These are phyloP conservation scores for Ectemnius continuus DNA, from an alignment of 2,888 invertebrate genomes.

Conservation along the genomic window DNA sequence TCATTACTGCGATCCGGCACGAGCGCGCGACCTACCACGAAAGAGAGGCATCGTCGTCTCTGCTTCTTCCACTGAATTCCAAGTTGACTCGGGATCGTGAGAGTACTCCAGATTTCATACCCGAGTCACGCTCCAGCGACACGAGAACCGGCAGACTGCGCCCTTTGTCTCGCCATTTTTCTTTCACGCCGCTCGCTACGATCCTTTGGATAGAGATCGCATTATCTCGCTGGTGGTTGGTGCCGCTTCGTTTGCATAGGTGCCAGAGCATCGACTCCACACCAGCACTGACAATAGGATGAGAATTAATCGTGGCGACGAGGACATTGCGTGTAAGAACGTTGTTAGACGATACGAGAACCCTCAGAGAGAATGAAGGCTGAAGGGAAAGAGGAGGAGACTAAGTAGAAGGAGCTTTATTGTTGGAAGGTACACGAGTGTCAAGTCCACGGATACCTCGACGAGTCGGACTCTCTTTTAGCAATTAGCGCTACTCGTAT, in stretches of 20 bases:
- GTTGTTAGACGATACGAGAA: not conserved
- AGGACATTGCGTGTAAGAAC: no score
- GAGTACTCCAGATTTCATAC: constrained; percentile 21
- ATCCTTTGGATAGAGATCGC: no score
- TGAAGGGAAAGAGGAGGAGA: not conserved
- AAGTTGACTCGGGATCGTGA: not conserved
- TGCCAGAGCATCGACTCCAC: no score
- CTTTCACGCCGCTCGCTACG: no score
- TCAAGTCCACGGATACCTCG: not conserved
- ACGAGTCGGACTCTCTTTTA: constrained; percentile 5
- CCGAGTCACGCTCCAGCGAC: constrained; percentile 17
- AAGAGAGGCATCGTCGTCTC: no score
- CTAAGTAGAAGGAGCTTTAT: not conserved
- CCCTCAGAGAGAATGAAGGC: not conserved
- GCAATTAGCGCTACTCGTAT: constrained; percentile 17
- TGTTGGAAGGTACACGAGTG: constrained; percentile 1
- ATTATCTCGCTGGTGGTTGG: no score
- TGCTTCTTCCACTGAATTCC: no score
- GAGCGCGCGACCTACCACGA: not conserved
- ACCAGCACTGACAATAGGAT: no score
- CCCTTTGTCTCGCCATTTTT: no score
- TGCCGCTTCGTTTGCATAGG: no score
- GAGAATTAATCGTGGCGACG: no score
- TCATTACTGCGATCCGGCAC: not conserved
- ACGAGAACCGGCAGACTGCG: not conserved